Evolutionary conservation across 1,140 invertebrate genomes (phyloP), one percentile per base, ranked within the genome.

Genomic region (Ridgeia piscesae): DNA sequence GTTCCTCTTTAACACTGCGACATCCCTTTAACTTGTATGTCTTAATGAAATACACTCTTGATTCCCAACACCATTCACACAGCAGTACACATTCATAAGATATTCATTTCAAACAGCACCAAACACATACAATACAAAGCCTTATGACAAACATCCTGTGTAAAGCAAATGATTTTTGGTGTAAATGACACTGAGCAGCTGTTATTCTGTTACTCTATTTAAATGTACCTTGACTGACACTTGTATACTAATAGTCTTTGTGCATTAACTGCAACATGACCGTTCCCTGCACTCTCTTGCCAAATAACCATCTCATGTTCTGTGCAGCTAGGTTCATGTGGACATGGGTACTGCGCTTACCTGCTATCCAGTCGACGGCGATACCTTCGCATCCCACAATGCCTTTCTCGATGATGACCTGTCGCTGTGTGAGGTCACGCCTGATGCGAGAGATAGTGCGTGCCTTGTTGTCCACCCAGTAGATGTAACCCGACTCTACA

Each of bases 381-480:
- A 97, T 95, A 90, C 96, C 96, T 89, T 97, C 97, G 90, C 97
- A 96, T 27, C 96, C 95, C 93, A 97, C 97, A 17, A 97, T 94
- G 21, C 96, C 96, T 91, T 96, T 95, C 21, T 91, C 93, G 21
- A 97, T 94, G 96, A 97, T 95, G 34, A 96, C 96, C 94, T 97
- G 94, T 34, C 97, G 95, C 11, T 96, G 96, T 0, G 97, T 98
- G 33, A 98, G 98, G 96, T 98, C 98, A 91, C 98, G 96, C 93
- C 97, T 97, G 93, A 98, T 97, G 89, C 97, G 96, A 48, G 97
- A 97, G 31, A 98, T 97, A 33, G 96, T 97, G 89, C 97, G 97
- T 91, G 97, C 96, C 93, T 98, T 97, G 93, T 96, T 97, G 95
- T 98, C 98, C 89, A 97, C 97, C 98, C 98, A 98, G 95, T 98